Evolutionary conservation across 2,888 invertebrate species (phyloP).

Genomic region (Steinernema scapterisci): DNA sequence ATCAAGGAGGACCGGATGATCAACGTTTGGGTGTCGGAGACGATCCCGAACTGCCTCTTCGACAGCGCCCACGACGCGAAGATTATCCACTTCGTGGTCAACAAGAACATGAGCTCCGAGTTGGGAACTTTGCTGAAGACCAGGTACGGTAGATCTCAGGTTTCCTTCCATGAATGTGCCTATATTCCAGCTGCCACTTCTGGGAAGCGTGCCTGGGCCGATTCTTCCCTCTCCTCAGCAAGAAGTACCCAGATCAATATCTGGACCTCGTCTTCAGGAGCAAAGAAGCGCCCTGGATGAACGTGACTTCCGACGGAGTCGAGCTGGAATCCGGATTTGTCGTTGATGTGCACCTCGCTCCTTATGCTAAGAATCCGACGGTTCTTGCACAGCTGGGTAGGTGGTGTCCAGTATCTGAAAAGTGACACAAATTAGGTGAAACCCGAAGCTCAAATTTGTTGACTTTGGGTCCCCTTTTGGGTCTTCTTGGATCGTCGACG

Average conservation of each 20-base stretch:
- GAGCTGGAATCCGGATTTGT: conserved; percentile 43
- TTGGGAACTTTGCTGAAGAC: conserved; percentile 50
- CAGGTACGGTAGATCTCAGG: conserved; percentile 35
- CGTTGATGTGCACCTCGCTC: conserved; percentile 49
- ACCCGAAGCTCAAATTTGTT: too few species aligned
- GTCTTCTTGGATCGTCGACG: too few species aligned
- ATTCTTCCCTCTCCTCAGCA: conserved; percentile 52
- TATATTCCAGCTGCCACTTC: conserved; percentile 48
- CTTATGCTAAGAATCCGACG: conserved; percentile 39
- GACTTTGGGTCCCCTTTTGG: too few species aligned
- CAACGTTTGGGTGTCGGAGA: conserved; percentile 54
- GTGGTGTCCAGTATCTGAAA: not conserved
- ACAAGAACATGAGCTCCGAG: conserved; percentile 42
- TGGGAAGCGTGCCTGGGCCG: conserved; percentile 54
- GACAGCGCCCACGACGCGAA: conserved; percentile 49
- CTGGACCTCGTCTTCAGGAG: conserved; percentile 57
- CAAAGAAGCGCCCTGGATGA: conserved; percentile 36
- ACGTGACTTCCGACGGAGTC: conserved; percentile 33
- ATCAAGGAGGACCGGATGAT: conserved; percentile 47
- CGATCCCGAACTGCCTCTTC: conserved; percentile 56
- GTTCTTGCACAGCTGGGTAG: conserved; percentile 48
- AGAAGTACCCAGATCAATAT: conserved; percentile 50
- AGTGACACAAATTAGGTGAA: too few species aligned
- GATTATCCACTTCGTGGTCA: conserved; percentile 47
- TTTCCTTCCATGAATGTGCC: not conserved